A percentile compares a stretch with the other conserved stretches of the same genome.
phyloP scores from a whole-genome alignment of 2,797 vertebrate species.

The Harpagifer antarcticus region DNA sequence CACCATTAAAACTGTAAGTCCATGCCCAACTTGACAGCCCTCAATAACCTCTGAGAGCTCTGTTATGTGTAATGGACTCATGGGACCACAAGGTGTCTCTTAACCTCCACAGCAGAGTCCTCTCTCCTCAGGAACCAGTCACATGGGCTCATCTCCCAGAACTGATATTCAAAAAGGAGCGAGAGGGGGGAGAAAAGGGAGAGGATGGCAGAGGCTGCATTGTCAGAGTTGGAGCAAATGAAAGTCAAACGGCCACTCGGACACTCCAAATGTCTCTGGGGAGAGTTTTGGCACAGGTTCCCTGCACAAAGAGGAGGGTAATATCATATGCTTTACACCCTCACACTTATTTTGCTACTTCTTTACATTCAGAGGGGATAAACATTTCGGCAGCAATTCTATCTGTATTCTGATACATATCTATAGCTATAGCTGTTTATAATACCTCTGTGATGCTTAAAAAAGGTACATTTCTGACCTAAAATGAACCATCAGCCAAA shows the following conservation, averaged over 20 bases:
- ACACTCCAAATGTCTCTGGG: conserved; percentile 1
- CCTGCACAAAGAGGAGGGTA: neutral
- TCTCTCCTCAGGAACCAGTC: conserved; percentile 3
- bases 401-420: neutral
- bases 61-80: conserved; percentile 55
- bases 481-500: neutral
- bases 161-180: conserved; percentile 33
- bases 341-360: neutral
- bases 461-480: neutral
- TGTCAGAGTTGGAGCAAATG: conserved; percentile 52
- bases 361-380: neutral
- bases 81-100: conserved; percentile 84
- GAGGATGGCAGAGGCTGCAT: conserved; percentile 20
- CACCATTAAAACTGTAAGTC: neutral
- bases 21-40: neutral
- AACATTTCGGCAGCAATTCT: neutral
- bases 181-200: conserved; percentile 9
- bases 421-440: neutral
- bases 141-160: conserved; percentile 28
- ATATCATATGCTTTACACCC: neutral
- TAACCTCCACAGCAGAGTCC: conserved; percentile 69
- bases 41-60: neutral
- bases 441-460: neutral
- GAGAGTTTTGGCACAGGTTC: conserved; percentile 17
- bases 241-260: conserved; percentile 53